Base-by-base conservation (phyloP, 1,140 invertebrate genomes). In the Oncopodura yosiiana region DNA sequence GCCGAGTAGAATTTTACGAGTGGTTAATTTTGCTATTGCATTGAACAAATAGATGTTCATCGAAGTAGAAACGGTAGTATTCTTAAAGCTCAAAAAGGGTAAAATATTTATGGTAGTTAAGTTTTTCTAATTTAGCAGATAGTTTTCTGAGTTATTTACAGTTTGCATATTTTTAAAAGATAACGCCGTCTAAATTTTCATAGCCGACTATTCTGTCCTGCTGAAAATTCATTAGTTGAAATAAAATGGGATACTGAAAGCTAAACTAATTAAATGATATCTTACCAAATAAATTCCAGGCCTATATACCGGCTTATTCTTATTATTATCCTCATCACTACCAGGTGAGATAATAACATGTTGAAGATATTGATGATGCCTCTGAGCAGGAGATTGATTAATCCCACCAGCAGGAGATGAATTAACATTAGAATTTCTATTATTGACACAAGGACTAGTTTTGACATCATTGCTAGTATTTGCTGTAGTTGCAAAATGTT, bases 231-330 rank as follows among this genome's bases (percentile, higher is more conserved):
- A 44, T 16, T 18, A 44, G 18, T n/a, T n/a, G 6, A 44, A 44
- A 44, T 44, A 44, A 44, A 23, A 8, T 5, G 8, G 19, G 16
- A 18, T 8, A 11, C 38, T 39, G 11, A 39, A 39, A 14, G 11
- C 38, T 39, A 18, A 11, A 39, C 19, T 11, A 21, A 16, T 21
- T 6, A 42, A n/a, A 18, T 8, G 16, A 42, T 8, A 45, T 38
- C 54, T 65, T 60, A 67, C 66, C 61, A 58, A 61, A 61, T 67
- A 67, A 49, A 65, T 66, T 44, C 66, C 66, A 48, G 66, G 66
- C 26, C 58, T 67, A 38, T 66, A 67, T 42, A 46, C 18, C 27
- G 44, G 58, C 58, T 58, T 56, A 30, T 6, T 30, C 41, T 44
- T 18, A 46, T 24, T 26, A 18, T 27, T 37, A 21, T n/a, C 19